Evolutionary conservation across 2,797 vertebrate genomes (phyloP), one percentile per base, ranked within the genome.

Genomic region (Podarcis siculus): DNA sequence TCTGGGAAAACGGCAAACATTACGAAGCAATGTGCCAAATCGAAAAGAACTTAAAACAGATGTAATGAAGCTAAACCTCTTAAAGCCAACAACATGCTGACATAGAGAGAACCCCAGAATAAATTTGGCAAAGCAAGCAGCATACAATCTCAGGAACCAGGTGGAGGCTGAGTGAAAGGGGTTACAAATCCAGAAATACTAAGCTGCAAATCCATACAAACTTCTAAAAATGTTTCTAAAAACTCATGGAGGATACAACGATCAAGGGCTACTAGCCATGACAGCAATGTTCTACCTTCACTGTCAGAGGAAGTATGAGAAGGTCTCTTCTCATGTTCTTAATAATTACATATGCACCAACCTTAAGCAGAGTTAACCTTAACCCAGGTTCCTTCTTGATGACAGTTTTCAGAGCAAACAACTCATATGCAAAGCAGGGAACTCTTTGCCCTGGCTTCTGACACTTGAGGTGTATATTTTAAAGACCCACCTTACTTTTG

Each of bases 21-120:
- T 85, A 64, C 69, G 87, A 90, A 95, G 92, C 79, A 90, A 83
- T 84, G 90, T 95, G 93, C 89, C 90, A 96, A 90, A 90, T 66
- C 93, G 69, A 79, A 79, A 87, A 89, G 96, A 94, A 79, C 92
- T 27, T 93, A 89, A 86, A 95, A 82, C 79, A 95, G 86, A 94
- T 80, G 72, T 81, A 95, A 95, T 87, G 89, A 95, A 85, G 42
- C 90, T 72, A 90, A 92, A 92, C 88, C 90, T 35, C 61, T n/a
- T 86, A 61, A 85, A 64, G 92, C 21, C 86, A 90, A 92, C 86
- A 90, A 92, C 49, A 85, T 5, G 85, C 2, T 89, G 81, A 83
- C 91, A 89, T 79, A 21, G 87, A 87, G 13, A 86, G 17, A 86
- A 91, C 55, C 67, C 27, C n/a, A 89, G 35, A 82, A 90, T 9